phyloP scores from a whole-genome alignment of 1,140 invertebrate genomes.

The Trinorchestia longiramus region DNA sequence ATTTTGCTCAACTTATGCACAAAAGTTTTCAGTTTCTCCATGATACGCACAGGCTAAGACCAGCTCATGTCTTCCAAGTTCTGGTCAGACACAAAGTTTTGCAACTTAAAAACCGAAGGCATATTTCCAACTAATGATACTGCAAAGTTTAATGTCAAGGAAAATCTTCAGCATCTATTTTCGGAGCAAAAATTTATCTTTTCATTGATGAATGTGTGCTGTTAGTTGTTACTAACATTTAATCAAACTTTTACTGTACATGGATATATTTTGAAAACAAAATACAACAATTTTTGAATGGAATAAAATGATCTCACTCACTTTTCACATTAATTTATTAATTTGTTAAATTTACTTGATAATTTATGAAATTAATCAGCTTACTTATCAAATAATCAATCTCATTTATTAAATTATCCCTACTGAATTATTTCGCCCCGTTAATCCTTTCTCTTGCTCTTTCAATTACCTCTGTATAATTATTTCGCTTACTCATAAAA shows the following conservation, averaged over 20 bases:
- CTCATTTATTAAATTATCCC: not conserved
- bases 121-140: not conserved
- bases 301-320: not conserved
- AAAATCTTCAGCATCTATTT: not conserved
- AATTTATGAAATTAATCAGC: not conserved
- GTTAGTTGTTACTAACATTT: not conserved
- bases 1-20: too few species aligned
- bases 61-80: not conserved
- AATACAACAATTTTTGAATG: too few species aligned
- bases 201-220: not conserved
- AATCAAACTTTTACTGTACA: not conserved
- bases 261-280: too few species aligned
- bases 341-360: not conserved
- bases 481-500: too few species aligned
- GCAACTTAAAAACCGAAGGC: not conserved
- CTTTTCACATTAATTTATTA: not conserved
- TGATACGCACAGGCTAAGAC: not conserved
- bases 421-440: not conserved
- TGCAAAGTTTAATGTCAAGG: not conserved
- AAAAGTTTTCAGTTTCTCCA: too few species aligned
- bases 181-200: not conserved
- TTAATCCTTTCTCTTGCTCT: too few species aligned
- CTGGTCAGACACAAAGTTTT: not conserved
- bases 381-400: not conserved
- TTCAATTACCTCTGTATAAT: not conserved